Percentiles rank a stretch among this genome's conserved stretches.
These are phyloP conservation scores for Argyra leucocephala DNA, from an alignment of 2,888 invertebrate species.

Conservation along the genomic window DNA sequence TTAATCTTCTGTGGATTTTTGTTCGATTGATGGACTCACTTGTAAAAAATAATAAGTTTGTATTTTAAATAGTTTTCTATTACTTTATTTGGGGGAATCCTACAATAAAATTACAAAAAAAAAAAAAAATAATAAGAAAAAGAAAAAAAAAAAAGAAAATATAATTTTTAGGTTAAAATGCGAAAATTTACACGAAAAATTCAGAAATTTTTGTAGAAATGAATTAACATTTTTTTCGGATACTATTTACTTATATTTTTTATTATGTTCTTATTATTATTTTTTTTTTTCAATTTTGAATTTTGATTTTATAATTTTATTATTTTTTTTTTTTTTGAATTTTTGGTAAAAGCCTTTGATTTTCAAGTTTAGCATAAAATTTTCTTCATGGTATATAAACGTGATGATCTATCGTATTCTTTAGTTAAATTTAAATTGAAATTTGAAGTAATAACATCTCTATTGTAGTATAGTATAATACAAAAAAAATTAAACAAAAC, in stretches of 20 bases:
- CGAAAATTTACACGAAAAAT: not conserved
- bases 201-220: not conserved
- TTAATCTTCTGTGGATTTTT: conserved; percentile 3
- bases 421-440: not conserved
- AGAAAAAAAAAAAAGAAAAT: not conserved
- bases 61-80: not conserved
- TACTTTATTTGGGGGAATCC: not conserved
- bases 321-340: not conserved
- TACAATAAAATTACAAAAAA: not conserved
- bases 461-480: not conserved
- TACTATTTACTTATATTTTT: not conserved
- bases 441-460: not conserved
- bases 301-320: not conserved
- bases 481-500: not conserved
- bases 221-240: not conserved
- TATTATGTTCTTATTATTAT: not conserved
- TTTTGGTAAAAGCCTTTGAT: not conserved
- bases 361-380: not conserved
- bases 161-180: not conserved
- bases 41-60: not conserved
- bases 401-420: not conserved
- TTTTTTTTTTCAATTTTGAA: not conserved
- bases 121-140: not conserved
- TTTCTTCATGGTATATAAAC: conserved; percentile 9
- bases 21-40: not conserved